Evolutionary conservation across 2,888 invertebrate species (phyloP).

Genomic region (Phengaris arion): DNA sequence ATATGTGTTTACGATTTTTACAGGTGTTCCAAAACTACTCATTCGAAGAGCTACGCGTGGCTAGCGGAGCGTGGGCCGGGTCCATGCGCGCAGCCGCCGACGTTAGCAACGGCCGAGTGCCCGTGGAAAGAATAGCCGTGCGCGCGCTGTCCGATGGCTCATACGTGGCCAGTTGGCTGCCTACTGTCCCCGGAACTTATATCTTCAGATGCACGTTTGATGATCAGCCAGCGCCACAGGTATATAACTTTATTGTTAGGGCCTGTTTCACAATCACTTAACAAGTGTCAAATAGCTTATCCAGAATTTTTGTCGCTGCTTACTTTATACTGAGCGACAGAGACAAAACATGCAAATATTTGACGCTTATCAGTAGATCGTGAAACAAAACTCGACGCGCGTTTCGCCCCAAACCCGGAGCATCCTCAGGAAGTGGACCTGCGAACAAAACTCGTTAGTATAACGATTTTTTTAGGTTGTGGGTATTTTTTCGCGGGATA

Average conservation of each 20-base stretch:
- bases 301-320: too few species aligned
- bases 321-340: too few species aligned
- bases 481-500: too few species aligned
- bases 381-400: too few species aligned
- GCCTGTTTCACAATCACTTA: not conserved
- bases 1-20: conserved; percentile 34
- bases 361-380: too few species aligned
- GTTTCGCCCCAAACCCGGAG: too few species aligned
- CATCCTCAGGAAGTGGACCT: too few species aligned
- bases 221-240: conserved; percentile 87
- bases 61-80: conserved; percentile 70
- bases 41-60: conserved; percentile 93
- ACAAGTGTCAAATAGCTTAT: not conserved
- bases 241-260: conserved; percentile 45
- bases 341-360: too few species aligned
- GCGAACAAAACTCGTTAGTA: too few species aligned
- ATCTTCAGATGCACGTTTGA: conserved; percentile 92
- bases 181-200: conserved; percentile 93
- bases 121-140: conserved; percentile 87
- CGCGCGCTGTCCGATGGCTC: conserved; percentile 88
- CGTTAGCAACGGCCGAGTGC: conserved; percentile 65
- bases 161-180: conserved; percentile 94
- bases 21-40: conserved; percentile 94
- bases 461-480: too few species aligned
- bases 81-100: conserved; percentile 55